Evolutionary conservation across 1,140 invertebrate genomes (phyloP).

Genomic region (Neodiprion pinetum): DNA sequence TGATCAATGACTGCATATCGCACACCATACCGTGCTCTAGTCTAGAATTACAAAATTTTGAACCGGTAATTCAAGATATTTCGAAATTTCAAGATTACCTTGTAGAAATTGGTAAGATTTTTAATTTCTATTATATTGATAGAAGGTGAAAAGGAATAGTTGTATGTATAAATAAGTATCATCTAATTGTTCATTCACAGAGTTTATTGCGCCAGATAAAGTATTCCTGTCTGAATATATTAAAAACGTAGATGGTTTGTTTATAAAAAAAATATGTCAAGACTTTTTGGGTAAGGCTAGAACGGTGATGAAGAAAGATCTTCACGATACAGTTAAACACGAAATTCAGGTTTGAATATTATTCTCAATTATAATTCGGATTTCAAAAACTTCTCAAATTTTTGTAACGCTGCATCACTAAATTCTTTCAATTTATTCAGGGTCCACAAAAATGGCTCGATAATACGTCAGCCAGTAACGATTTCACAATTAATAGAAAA

Average conservation of each 20-base stretch:
- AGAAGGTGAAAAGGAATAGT: background rate
- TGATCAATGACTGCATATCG: constrained; percentile 79
- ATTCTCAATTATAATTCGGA: constrained; percentile 14
- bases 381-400: constrained; percentile 27
- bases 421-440: constrained; percentile 29
- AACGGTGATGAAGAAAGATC: constrained; percentile 80
- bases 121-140: background rate
- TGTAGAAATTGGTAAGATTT: constrained; percentile 58
- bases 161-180: background rate
- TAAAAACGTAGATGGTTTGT: constrained; percentile 78
- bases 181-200: constrained; percentile 35
- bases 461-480: constrained; percentile 33
- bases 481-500: constrained; percentile 35
- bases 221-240: constrained; percentile 68
- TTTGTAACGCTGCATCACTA: constrained; percentile 38
- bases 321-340: constrained; percentile 76
- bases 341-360: constrained; percentile 42
- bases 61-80: constrained; percentile 69
- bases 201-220: constrained; percentile 61
- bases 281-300: constrained; percentile 74
- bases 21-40: constrained; percentile 78
- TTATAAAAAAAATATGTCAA: constrained; percentile 80
- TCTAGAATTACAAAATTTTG: constrained; percentile 72
- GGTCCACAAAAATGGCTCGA: constrained; percentile 49
- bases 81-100: constrained; percentile 73